Evolutionary conservation across 2,888 invertebrate genomes (phyloP), one percentile per base, ranked within the genome.

Genomic region (Nemotelus nigrinus): DNA sequence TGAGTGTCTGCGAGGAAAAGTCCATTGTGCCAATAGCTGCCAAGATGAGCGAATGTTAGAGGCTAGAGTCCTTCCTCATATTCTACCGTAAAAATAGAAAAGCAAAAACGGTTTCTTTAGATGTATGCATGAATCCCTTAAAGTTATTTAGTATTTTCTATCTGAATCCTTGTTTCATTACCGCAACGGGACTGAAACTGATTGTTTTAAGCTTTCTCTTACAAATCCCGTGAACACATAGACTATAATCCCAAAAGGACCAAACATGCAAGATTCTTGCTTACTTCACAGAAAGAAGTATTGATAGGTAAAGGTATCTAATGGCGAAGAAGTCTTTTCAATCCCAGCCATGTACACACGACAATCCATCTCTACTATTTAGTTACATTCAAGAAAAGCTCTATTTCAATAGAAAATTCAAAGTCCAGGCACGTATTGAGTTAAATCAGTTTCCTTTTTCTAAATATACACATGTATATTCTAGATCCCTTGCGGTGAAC

Each of bases 381-480:
- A 74, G 74, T 44, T 63, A 74, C 41, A 63, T 74, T 74, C 50
- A 8, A 43, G 39, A 41, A 74, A 63, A 63, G 74, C 60, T 74
- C 50, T 41, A 74, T 63, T 74, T 48, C 63, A 60, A 60, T 48
- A 25, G 25, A 63, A 74, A 74, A 41, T 72, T 74, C 63, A n/a
- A 58, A 74, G 58, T 74, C 74, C 63, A 50, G 50, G 74, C 74
- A 74, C 74, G 74, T 74, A 63, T 47, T 74, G 47, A 60, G 44
- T 58, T 74, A 60, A 74, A 74, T 74, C 74, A 74, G 74, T 74
- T 74, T 74, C 48, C 74, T 74, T 74, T 74, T 74, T 70, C 70
- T 39, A 70, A 44, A 53, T 55, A 67, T 48, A 64, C 39, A n/a
- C 47, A 4, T 50, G 50, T 50, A 41, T n/a, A 5, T 4, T 10